These are phyloP conservation scores for Labia minor DNA, from an alignment of 2,888 invertebrate genomes.

Conservation along the genomic window DNA sequence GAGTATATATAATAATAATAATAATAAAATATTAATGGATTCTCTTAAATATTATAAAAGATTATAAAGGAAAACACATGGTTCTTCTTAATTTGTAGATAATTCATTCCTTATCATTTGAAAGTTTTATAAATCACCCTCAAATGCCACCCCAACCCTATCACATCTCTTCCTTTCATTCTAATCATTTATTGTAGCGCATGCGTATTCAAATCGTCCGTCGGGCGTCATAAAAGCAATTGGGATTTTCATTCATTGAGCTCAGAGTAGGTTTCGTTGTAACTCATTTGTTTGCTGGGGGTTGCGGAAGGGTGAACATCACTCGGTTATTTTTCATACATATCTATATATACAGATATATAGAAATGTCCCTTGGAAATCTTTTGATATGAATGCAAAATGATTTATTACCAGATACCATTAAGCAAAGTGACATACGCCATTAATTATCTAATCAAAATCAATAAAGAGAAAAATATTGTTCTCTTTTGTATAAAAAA, in stretches of 20 bases:
- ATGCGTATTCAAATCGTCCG: not conserved
- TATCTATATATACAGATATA: not conserved
- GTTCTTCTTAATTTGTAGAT: too few species aligned
- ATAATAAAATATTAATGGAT: too few species aligned
- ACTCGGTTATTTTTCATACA: conserved; percentile 3
- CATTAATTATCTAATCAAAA: not conserved
- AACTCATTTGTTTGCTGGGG: conserved; percentile 13
- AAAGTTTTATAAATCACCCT: not conserved
- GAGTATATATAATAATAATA: too few species aligned
- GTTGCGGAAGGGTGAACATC: conserved; percentile 7
- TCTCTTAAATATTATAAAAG: too few species aligned
- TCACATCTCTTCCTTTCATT: not conserved
- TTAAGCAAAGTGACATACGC: not conserved
- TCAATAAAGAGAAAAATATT: not conserved
- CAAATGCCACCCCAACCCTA: not conserved
- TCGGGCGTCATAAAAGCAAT: conserved; percentile 2
- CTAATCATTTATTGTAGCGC: not conserved
- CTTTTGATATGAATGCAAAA: conserved; percentile 13
- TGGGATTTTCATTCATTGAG: conserved; percentile 1
- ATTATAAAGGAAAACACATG: too few species aligned
- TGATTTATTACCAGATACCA: not conserved
- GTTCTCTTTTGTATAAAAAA: not conserved
- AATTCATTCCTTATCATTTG: not conserved
- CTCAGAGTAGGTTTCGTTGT: conserved; percentile 4
- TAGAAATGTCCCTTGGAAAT: not conserved